phyloP scores from a whole-genome alignment of 1,140 invertebrate species.

The Pogonomyrmex californicus region DNA sequence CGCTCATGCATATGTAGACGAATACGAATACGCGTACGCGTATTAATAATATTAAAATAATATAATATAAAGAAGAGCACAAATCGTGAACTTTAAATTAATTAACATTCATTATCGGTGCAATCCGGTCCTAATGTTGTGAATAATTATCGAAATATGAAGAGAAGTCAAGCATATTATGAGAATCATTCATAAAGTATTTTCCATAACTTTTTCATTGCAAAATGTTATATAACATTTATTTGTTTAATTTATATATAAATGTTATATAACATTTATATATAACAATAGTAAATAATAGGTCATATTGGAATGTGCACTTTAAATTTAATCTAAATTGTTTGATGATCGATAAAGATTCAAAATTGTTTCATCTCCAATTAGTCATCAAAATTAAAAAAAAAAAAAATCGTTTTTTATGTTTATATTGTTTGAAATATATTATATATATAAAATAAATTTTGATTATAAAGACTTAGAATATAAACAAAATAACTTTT shows the following conservation, averaged over 20 bases:
- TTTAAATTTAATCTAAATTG: no score
- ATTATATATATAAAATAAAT: no score
- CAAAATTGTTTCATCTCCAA: not conserved
- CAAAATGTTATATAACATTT: not conserved
- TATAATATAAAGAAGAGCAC: not conserved
- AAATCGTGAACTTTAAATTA: not conserved
- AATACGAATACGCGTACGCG: no score
- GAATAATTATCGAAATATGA: not conserved
- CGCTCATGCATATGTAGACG: no score
- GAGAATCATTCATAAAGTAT: not conserved
- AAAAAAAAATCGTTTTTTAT: no score
- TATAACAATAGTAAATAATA: constrained; percentile 24
- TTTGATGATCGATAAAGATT: not conserved
- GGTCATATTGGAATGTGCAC: constrained; percentile 13
- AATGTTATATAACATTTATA: no score
- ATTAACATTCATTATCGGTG: not conserved
- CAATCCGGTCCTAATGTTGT: not conserved
- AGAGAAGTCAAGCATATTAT: not conserved
- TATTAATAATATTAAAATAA: no score
- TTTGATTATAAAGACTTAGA: no score
- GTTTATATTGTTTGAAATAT: no score
- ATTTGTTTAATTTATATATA: no score
- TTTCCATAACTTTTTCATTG: not conserved
- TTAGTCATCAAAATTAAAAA: no score
- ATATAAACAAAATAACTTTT: no score